Conservation (phyloP, 2,113 vertebrate species). For the Gila orcuttii region DNA sequence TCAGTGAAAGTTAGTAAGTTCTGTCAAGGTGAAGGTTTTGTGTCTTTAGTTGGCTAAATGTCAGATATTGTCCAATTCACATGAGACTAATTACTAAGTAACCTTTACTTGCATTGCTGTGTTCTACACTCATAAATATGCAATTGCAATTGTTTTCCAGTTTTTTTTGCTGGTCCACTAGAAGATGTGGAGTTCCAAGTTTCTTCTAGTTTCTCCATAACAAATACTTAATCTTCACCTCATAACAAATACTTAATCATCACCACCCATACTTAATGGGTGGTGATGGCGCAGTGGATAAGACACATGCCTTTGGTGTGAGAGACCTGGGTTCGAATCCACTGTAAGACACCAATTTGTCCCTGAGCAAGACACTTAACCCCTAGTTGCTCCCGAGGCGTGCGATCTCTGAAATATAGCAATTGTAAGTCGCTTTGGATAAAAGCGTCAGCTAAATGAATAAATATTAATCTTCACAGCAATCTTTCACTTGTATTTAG, state of each 20-base stretch:
- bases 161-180: neutral
- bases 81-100: conserved; percentile 33
- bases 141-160: neutral
- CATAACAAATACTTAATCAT: no score
- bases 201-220: conserved; percentile 3
- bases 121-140: neutral
- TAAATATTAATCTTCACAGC: neutral
- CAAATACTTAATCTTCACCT: no score
- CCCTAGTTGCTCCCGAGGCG: no score
- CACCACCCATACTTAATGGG: no score
- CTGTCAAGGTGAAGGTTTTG: conserved; percentile 7
- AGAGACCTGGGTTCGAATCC: no score
- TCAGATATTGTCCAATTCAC: conserved; percentile 25
- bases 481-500: neutral
- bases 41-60: conserved; percentile 29
- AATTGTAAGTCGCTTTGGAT: no score
- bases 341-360: no score
- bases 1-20: neutral
- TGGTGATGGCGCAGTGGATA: no score
- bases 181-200: neutral
- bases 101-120: neutral
- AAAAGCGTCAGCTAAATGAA: no score
- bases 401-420: no score
- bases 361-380: no score
- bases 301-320: no score